These are phyloP conservation scores for Dasypogon diadema DNA, from an alignment of 2,888 invertebrate species.

Conservation along the genomic window DNA sequence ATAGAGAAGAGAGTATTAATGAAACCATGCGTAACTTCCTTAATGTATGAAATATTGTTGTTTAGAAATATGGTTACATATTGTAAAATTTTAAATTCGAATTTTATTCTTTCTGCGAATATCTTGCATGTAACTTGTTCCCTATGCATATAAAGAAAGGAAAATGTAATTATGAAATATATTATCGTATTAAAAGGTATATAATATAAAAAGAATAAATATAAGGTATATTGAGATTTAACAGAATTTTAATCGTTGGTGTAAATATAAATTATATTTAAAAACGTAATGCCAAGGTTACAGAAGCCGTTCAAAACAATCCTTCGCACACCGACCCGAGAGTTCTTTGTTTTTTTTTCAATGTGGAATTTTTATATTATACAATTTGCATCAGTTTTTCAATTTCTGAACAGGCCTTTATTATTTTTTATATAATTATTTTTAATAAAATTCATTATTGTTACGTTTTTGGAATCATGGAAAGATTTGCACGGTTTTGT, in stretches of 20 bases:
- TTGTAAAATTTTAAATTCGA: constrained; percentile 35
- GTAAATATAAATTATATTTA: constrained; percentile 47
- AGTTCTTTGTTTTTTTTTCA: not conserved
- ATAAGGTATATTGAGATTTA: constrained; percentile 37
- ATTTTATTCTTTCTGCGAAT: constrained; percentile 41
- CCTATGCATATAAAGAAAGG: constrained; percentile 25
- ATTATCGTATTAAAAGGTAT: constrained; percentile 43
- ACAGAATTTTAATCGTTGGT: constrained; percentile 49
- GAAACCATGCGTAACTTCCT: constrained; percentile 34
- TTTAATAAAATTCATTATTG: not conserved
- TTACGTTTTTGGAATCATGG: constrained; percentile 9
- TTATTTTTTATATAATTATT: constrained; percentile 5
- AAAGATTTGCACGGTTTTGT: constrained; percentile 41
- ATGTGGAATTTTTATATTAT: not conserved
- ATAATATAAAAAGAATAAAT: constrained; percentile 37
- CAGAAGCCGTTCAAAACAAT: constrained; percentile 11
- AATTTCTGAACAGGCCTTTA: not conserved
- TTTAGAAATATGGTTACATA: constrained; percentile 31
- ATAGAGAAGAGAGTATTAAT: not conserved
- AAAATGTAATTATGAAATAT: constrained; percentile 44
- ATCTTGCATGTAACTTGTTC: constrained; percentile 45
- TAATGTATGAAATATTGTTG: constrained; percentile 35
- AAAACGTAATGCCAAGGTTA: constrained; percentile 35
- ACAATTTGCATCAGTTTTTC: not conserved
- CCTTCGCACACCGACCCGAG: not conserved